phyloP scores from a whole-genome alignment of 2,888 invertebrate genomes.

The Limenitis camilla region DNA sequence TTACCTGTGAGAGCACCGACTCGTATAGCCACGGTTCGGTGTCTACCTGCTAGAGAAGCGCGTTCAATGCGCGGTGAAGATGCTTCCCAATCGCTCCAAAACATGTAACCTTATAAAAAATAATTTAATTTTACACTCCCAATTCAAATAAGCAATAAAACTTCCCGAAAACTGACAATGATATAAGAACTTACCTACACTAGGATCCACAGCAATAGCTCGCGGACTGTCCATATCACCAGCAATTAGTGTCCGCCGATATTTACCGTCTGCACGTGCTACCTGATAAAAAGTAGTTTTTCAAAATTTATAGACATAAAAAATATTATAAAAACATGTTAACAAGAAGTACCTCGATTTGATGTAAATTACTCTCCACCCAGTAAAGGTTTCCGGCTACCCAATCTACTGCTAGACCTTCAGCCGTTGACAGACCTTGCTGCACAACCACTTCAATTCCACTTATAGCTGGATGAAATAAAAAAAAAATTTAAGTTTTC shows the following conservation, averaged over 20 bases:
- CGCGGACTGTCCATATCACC: constrained; percentile 89
- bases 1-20: constrained; percentile 76
- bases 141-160: neutral
- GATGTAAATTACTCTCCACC: constrained; percentile 88
- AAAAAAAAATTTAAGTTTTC: neutral
- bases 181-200: constrained; percentile 68
- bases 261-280: constrained; percentile 75
- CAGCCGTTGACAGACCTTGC: constrained; percentile 88
- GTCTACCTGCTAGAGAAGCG: constrained; percentile 84
- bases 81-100: constrained; percentile 93
- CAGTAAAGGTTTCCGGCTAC: constrained; percentile 89
- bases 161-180: neutral
- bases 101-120: constrained; percentile 72
- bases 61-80: constrained; percentile 86
- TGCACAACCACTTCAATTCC: constrained; percentile 88
- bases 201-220: constrained; percentile 88
- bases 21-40: constrained; percentile 76
- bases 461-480: constrained; percentile 66
- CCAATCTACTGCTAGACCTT: constrained; percentile 94
- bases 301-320: neutral
- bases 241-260: constrained; percentile 83
- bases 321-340: no score
- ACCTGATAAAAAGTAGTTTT: constrained; percentile 36
- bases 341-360: constrained; percentile 93
- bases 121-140: neutral